Conservation (phyloP, 2,888 invertebrate genomes). For the Drosophila mettleri region DNA sequence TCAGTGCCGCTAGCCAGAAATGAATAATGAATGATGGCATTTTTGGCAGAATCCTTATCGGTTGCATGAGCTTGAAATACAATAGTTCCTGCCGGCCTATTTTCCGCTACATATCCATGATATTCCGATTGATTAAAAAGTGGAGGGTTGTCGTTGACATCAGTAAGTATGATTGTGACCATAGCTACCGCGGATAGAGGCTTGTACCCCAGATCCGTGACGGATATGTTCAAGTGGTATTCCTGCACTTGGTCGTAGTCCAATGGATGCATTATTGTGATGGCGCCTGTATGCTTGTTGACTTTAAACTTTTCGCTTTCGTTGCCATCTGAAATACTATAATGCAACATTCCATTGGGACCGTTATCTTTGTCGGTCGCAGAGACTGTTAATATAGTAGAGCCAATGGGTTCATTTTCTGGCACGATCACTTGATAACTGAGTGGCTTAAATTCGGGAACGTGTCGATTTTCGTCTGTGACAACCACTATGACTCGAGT, state of each 20-base stretch:
- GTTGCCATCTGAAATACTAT: slow-evolving; percentile 93
- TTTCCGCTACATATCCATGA: slow-evolving; percentile 93
- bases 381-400: slow-evolving; percentile 92
- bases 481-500: slow-evolving; percentile 90
- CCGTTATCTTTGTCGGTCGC: slow-evolving; percentile 95
- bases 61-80: slow-evolving; percentile 91
- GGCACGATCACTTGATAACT: slow-evolving; percentile 96
- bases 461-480: slow-evolving; percentile 92
- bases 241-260: slow-evolving; percentile 95
- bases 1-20: slow-evolving; percentile 90
- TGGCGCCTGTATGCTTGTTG: slow-evolving; percentile 90
- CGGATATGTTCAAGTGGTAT: slow-evolving; percentile 94
- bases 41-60: slow-evolving; percentile 95
- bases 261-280: slow-evolving; percentile 91
- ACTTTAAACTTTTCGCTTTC: slow-evolving; percentile 92
- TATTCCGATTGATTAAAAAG: slow-evolving; percentile 92
- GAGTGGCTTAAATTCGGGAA: slow-evolving; percentile 92
- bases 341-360: slow-evolving; percentile 95
- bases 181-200: slow-evolving; percentile 91
- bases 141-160: slow-evolving; percentile 97
- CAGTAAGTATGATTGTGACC: slow-evolving; percentile 93
- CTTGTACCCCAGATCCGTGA: slow-evolving; percentile 93
- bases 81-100: slow-evolving; percentile 90
- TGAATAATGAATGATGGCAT: slow-evolving; percentile 93
- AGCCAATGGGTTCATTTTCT: slow-evolving; percentile 95